Percentiles rank a stretch among this genome's conserved stretches.
Evolutionary conservation across 2,113 vertebrate species (phyloP).

Genomic region (Rhodinocichla rosea): DNA sequence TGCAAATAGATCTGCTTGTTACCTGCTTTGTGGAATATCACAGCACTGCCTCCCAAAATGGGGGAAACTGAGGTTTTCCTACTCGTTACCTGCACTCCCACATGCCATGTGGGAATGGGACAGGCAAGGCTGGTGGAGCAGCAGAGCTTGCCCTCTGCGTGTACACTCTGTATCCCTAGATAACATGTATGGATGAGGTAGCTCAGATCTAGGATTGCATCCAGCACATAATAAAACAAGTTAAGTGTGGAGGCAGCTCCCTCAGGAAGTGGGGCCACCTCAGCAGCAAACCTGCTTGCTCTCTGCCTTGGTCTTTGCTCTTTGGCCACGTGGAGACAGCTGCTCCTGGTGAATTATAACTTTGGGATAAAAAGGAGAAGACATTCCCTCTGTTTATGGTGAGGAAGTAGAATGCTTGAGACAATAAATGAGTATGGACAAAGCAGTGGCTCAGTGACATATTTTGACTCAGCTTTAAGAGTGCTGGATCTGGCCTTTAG

Average conservation of each 20-base stretch:
- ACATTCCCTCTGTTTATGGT: background rate
- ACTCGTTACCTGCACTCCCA: background rate
- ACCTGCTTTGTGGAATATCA: background rate
- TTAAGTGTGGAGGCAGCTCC: background rate
- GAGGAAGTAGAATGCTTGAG: background rate
- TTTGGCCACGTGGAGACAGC: accelerated
- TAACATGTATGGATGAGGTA: background rate
- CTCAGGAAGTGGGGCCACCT: background rate
- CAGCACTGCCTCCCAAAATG: background rate
- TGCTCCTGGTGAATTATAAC: background rate
- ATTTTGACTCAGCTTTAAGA: background rate
- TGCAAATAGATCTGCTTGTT: background rate
- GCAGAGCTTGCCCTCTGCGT: background rate
- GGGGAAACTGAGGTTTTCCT: background rate
- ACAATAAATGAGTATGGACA: background rate
- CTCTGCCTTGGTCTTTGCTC: background rate
- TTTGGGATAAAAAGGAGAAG: background rate
- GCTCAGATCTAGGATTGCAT: background rate
- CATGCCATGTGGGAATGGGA: background rate
- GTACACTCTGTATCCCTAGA: background rate
- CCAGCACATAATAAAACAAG: background rate
- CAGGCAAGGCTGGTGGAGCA: background rate
- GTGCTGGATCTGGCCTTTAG: background rate
- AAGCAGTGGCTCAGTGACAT: background rate
- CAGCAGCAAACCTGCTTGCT: background rate